Evolutionary conservation across 2,113 vertebrate species (phyloP).

Genomic region (Cyphomyrus plagiostoma): DNA sequence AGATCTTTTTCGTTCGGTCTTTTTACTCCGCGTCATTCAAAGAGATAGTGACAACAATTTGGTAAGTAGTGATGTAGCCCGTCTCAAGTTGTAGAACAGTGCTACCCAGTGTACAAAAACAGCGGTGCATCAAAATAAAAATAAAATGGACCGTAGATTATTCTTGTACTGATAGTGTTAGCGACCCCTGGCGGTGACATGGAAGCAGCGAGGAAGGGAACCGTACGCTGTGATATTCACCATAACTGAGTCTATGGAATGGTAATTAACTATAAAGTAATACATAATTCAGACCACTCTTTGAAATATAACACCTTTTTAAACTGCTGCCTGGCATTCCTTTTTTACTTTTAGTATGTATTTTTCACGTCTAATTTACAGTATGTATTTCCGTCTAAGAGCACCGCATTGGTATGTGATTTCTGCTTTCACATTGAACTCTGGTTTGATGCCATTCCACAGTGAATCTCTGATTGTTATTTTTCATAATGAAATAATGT

Average conservation of each 20-base stretch:
- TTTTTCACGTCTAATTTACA: neutral
- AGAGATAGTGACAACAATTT: neutral
- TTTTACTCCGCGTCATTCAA: neutral
- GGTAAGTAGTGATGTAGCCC: neutral
- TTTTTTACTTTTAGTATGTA: neutral
- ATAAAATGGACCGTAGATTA: neutral
- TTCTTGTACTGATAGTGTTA: neutral
- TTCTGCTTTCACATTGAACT: neutral
- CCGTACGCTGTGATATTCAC: neutral
- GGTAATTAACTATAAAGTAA: neutral
- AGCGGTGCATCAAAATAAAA: neutral
- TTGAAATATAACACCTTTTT: neutral
- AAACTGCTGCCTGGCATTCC: neutral
- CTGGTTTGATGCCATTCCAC: neutral
- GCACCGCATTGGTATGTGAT: neutral
- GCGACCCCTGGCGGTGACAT: neutral
- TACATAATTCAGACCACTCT: neutral
- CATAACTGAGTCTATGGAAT: neutral
- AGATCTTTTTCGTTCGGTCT: neutral
- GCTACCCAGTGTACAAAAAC: neutral
- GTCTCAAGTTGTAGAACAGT: neutral
- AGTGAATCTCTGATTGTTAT: neutral
- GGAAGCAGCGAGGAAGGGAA: neutral
- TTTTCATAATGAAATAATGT: slow-evolving; percentile 28
- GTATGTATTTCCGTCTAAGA: neutral